Percentiles rank a stretch among this genome's conserved stretches.
phyloP scores from a whole-genome alignment of 1,140 invertebrate species.

The Platorchestia sp. region DNA sequence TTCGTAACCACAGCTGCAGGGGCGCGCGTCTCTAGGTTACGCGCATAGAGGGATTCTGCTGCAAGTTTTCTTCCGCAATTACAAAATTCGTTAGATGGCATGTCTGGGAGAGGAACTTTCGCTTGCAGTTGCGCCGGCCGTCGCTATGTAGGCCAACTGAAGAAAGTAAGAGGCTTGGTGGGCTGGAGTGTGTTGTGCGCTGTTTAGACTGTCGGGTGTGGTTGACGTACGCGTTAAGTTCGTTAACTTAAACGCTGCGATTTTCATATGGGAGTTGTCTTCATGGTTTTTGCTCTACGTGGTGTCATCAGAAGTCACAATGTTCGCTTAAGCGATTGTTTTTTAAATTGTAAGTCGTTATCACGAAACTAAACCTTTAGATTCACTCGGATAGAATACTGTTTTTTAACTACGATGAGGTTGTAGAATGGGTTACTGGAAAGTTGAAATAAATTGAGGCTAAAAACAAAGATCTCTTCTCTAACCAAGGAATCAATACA shows the following conservation, averaged over 20 bases:
- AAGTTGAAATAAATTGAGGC: no score
- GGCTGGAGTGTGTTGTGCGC: not conserved
- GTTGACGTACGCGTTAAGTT: not conserved
- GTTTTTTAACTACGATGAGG: no score
- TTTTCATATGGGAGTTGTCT: not conserved
- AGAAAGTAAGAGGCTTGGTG: not conserved
- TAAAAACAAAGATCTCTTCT: no score
- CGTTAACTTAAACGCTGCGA: not conserved
- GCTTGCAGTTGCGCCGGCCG: not conserved
- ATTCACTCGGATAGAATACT: no score
- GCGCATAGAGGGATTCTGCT: not conserved
- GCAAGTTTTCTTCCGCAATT: not conserved
- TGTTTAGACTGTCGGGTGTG: not conserved
- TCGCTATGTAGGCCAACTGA: not conserved
- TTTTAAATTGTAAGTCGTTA: no score
- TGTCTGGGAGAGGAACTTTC: not conserved
- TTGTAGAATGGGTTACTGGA: no score
- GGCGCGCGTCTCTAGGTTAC: not conserved
- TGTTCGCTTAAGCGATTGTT: not conserved
- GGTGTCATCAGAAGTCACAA: not conserved
- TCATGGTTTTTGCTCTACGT: not conserved
- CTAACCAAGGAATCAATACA: no score
- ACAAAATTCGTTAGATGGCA: not conserved
- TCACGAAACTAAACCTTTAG: no score
- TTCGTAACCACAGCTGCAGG: no score